phyloP scores from a whole-genome alignment of 1,140 invertebrate genomes.

The Anthonomus grandis region DNA sequence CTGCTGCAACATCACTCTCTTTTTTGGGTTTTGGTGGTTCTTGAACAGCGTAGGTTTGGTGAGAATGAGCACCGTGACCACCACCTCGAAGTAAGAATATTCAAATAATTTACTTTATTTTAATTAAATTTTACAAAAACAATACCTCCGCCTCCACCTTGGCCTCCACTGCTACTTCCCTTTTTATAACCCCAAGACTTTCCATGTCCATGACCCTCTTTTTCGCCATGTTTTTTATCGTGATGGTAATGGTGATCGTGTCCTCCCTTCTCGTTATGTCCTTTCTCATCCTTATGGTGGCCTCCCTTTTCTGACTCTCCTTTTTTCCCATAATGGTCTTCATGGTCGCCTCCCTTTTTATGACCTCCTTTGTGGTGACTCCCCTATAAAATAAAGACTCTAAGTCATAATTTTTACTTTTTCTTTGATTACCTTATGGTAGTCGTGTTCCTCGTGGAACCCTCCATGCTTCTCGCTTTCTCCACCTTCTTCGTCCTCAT shows the following conservation, averaged over 20 bases:
- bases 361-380: conserved; percentile 51
- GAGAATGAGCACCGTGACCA: conserved; percentile 14
- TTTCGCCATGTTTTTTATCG: conserved; percentile 49
- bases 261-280: conserved; percentile 54
- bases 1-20: background rate
- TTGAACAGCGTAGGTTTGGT: conserved; percentile 21
- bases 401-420: background rate
- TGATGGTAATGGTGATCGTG: conserved; percentile 55
- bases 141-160: conserved; percentile 20
- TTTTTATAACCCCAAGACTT: conserved; percentile 58
- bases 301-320: conserved; percentile 57
- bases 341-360: conserved; percentile 51
- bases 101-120: background rate
- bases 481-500: conserved; percentile 64
- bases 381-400: conserved; percentile 28
- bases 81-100: conserved; percentile 3
- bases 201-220: conserved; percentile 52
- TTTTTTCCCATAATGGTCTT: conserved; percentile 57
- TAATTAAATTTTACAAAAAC: background rate
- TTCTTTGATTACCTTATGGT: conserved; percentile 49
- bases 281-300: conserved; percentile 55
- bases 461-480: conserved; percentile 63
- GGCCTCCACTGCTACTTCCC: conserved; percentile 23
- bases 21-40: background rate
- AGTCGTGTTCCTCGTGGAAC: conserved; percentile 55